phyloP scores from a whole-genome alignment of 2,113 vertebrate genomes.

The Rhineura floridana region DNA sequence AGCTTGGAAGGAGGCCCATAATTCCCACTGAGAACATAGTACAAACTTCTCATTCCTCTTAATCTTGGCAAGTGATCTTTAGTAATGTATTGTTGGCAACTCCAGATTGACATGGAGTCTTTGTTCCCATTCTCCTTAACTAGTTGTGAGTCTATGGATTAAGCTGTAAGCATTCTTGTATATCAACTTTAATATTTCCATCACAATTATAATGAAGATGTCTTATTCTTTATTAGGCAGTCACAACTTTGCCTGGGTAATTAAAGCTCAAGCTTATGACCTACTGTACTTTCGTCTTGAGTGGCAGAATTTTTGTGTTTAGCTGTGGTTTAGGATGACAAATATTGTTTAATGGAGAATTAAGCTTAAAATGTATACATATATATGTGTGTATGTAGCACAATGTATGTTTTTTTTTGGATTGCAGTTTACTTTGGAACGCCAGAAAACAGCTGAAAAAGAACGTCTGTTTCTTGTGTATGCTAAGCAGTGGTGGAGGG shows the following conservation, averaged over 20 bases:
- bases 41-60: neutral
- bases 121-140: neutral
- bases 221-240: neutral
- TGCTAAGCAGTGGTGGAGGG: slow-evolving; percentile 98
- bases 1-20: too few species aligned
- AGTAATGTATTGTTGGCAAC: neutral
- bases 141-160: neutral
- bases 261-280: neutral
- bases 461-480: slow-evolving; percentile 95
- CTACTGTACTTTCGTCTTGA: neutral
- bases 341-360: neutral
- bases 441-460: slow-evolving; percentile 91
- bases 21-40: neutral
- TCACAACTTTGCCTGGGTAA: neutral
- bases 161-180: neutral
- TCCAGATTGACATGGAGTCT: neutral
- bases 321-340: neutral
- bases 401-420: neutral
- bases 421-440: slow-evolving; percentile 89
- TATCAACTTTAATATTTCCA: neutral
- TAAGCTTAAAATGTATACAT: neutral
- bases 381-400: neutral
- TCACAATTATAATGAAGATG: neutral
- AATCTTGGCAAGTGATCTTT: neutral
- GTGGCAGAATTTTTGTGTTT: neutral